Base-by-base conservation (phyloP, 2,888 invertebrate genomes). In the Acronicta leporina region DNA sequence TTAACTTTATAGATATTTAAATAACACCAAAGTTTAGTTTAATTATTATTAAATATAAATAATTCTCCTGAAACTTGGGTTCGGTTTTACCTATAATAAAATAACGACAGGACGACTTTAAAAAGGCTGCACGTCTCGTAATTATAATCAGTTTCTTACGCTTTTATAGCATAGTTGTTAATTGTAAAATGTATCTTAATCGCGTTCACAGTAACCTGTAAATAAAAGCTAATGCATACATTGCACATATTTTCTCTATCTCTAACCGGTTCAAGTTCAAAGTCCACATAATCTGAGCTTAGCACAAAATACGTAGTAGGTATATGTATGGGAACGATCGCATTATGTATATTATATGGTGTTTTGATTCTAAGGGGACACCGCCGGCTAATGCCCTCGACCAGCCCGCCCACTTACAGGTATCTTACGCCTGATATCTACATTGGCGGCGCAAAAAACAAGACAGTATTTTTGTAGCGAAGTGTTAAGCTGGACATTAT, bases 331-430 rank as follows among this genome's bases (percentile, higher is more conserved):
- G 47, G 38, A 68, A 46, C 54, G 53, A 30, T 14, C 40, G 8
- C 35, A 55, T 65, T 63, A 63, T 70, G 63, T 58, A 68, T 68
- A 65, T 75, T 66, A 73, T 64, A 74, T 64, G 61, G 56, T 66
- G 42, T 67, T 76, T 70, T 75, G 66, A 79, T 50, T 70, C 68
- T 68, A 46, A 45, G 68, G 66, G 54, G 67, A 61, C 69, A 77
- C 41, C 52, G 51, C 35, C 75, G 85, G 84, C 68, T 84, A 81
- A 73, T 85, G 84, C 81, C 83, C 84, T 67, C 82, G 53, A 71
- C 81, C 63, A 46, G 75, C 67, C 68, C 77, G 71, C 72, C 71
- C 73, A 79, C 83, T 66, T 33, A 27, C 60, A 63, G 79, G 80
- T 79, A 74, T 73, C 57, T 54, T 47, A 49, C 54, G 76, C 73